phyloP scores from a whole-genome alignment of 1,140 invertebrate species.

The Conus betulinus region DNA sequence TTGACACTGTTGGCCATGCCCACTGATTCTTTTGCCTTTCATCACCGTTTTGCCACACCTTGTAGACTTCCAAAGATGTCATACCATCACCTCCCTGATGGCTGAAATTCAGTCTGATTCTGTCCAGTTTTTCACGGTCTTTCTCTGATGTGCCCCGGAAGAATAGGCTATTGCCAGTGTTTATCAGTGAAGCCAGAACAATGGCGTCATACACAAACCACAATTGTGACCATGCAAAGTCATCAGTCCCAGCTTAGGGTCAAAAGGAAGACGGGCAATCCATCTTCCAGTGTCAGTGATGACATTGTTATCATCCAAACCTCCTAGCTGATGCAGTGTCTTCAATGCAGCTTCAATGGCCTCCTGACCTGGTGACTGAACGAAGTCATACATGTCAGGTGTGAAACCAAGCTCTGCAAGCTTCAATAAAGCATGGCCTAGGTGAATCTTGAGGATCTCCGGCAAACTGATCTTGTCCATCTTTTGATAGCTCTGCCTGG shows the following conservation, averaged over 20 bases:
- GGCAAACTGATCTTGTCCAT: constrained; percentile 59
- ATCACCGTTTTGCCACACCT: constrained; percentile 68
- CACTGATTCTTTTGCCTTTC: constrained; percentile 61
- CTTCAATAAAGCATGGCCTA: constrained; percentile 66
- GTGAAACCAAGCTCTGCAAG: constrained; percentile 62
- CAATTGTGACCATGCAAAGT: constrained; percentile 53
- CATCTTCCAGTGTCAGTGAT: constrained; percentile 67
- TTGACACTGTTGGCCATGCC: constrained; percentile 65
- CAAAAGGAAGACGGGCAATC: constrained; percentile 68
- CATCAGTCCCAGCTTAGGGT: constrained; percentile 61
- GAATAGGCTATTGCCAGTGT: constrained; percentile 53
- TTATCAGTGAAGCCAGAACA: constrained; percentile 58
- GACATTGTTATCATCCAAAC: constrained; percentile 53
- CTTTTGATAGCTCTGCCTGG: constrained; percentile 53
- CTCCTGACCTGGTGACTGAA: constrained; percentile 58
- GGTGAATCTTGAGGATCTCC: constrained; percentile 67
- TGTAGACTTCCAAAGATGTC: constrained; percentile 93
- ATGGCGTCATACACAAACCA: constrained; percentile 80
- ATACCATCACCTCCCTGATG: constrained; percentile 93
- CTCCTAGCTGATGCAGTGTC: constrained; percentile 60
- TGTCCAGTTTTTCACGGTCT: constrained; percentile 81
- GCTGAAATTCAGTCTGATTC: constrained; percentile 82
- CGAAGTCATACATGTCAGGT: constrained; percentile 66
- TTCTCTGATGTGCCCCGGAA: constrained; percentile 71
- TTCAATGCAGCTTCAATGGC: constrained; percentile 57